Evolutionary conservation across 2,888 invertebrate genomes (phyloP), one percentile per base, ranked within the genome.

Genomic region (Agrotis segetum): DNA sequence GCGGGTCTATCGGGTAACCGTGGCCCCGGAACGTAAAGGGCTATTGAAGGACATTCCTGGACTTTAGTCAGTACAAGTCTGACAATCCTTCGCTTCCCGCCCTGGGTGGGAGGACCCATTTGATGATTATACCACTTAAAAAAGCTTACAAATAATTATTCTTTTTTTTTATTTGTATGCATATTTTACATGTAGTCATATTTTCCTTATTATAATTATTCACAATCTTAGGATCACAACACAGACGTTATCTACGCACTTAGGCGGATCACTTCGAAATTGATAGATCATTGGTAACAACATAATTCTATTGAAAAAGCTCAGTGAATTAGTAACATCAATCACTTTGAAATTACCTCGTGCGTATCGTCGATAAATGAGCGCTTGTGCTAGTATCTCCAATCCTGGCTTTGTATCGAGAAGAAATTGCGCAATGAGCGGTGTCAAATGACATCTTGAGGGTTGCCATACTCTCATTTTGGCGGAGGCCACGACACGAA

Each of bases 311-410:
- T 29, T n/a, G 24, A 40, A 64, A 24, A 34, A 65, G 6, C 44
- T 34, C 34, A 21, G 14, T 21, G 70, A 69, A 56, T 69, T 53
- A 55, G 13, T 16, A 40, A 56, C 46, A 69, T 70, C 70, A 56
- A 69, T 70, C 55, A 56, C 3, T 70, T 69, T 46, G 65, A 34
- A n/a, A 69, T 21, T 21, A 21, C 29, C 16, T 55, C 68, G 70
- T n/a, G 46, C 34, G 55, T 56, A 5, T 14, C n/a, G 6, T 29
- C n/a, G 70, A 34, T 69, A 68, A 68, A 69, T 34, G 34, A 46
- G n/a, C 3, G 13, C 29, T 53, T 68, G 29, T 21, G 16, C n/a
- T 29, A 69, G 53, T 16, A 29, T 21, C 19, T 46, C 16, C 21
- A 69, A 34, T n/a, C 44, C 3, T 13, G 14, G 17, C 50, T 46